phyloP scores from a whole-genome alignment of 1,140 invertebrate species.

The Lasaia peninsularis region DNA sequence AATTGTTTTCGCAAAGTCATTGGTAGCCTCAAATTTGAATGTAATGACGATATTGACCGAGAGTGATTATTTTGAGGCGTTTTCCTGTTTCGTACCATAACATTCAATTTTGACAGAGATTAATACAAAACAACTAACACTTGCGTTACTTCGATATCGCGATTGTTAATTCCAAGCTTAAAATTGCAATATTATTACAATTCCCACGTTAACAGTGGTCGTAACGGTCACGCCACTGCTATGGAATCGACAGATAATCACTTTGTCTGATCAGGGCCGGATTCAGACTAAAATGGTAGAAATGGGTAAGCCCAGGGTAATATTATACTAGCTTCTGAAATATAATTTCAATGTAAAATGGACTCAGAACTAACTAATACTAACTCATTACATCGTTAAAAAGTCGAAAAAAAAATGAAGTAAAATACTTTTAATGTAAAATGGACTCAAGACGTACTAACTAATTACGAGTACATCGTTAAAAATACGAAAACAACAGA shows the following conservation, averaged over 20 bases:
- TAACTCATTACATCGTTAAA: no score
- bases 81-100: neutral
- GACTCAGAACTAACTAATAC: no score
- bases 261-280: constrained; percentile 1
- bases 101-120: neutral
- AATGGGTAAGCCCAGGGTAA: no score
- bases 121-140: neutral
- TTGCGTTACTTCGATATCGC: neutral
- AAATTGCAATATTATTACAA: constrained; percentile 13
- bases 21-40: no score
- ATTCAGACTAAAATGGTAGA: neutral
- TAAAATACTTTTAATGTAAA: no score
- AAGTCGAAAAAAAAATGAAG: no score
- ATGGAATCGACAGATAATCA: constrained; percentile 23
- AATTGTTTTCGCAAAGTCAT: no score
- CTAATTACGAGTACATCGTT: no score
- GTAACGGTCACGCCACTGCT: constrained; percentile 20
- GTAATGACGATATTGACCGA: neutral
- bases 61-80: neutral
- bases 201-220: constrained; percentile 23
- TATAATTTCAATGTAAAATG: no score
- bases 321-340: no score
- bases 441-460: no score
- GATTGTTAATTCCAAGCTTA: constrained; percentile 7
- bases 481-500: no score